phyloP scores from a whole-genome alignment of 2,797 vertebrate genomes.

The Hapalemur alaotrensis region DNA sequence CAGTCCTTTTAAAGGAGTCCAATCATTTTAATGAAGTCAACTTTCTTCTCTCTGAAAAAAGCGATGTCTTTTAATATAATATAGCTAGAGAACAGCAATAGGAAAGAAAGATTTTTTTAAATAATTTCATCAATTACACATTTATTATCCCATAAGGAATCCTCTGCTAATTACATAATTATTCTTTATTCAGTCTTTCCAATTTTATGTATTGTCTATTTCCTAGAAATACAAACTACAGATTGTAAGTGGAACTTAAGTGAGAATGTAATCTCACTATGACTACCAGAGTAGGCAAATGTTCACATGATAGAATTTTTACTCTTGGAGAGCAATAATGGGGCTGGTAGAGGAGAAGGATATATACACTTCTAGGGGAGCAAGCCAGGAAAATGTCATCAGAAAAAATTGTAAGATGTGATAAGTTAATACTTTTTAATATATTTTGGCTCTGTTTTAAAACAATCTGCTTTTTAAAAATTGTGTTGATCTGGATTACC shows the following conservation, averaged over 20 bases:
- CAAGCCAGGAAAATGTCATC: slow-evolving; percentile 67
- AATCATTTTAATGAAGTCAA: not conserved
- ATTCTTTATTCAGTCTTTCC: not conserved
- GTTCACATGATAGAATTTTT: slow-evolving; percentile 41
- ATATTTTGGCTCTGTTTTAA: slow-evolving; percentile 67
- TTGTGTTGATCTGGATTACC: slow-evolving; percentile 58
- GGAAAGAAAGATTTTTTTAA: not conserved
- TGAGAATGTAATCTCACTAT: not conserved
- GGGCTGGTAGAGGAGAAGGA: not conserved
- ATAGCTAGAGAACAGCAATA: not conserved
- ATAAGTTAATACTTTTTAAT: slow-evolving; percentile 65
- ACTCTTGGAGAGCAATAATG: slow-evolving; percentile 35
- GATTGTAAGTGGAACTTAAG: not conserved
- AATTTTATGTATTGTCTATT: not conserved
- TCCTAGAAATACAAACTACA: slow-evolving; percentile 44
- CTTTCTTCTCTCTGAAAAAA: not conserved
- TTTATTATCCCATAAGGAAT: slow-evolving; percentile 51
- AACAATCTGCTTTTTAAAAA: slow-evolving; percentile 57
- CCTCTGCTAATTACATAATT: slow-evolving; percentile 47
- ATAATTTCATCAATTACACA: not conserved
- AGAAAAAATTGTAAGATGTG: slow-evolving; percentile 49
- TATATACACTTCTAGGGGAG: not conserved
- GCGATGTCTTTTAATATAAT: slow-evolving; percentile 9
- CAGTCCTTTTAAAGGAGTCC: not conserved
- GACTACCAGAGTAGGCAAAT: slow-evolving; percentile 42